Percentiles rank a stretch among this genome's conserved stretches.
These are phyloP conservation scores for Phalacrocorax pelagicus DNA, from an alignment of 2,113 vertebrate genomes.

Conservation along the genomic window DNA sequence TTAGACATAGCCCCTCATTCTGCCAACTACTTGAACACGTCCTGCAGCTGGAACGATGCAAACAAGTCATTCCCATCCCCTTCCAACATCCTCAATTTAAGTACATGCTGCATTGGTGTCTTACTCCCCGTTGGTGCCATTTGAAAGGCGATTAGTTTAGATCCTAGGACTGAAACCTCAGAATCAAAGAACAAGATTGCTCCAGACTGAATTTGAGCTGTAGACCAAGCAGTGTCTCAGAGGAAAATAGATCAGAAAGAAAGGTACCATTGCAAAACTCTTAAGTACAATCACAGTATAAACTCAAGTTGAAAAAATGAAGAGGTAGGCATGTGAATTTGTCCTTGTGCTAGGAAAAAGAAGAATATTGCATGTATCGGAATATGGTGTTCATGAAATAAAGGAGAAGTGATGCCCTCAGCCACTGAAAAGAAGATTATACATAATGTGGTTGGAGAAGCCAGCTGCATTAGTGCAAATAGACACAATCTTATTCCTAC, in stretches of 20 bases:
- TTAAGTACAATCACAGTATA: too few species aligned
- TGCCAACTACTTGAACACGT: accelerated
- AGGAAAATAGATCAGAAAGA: background rate
- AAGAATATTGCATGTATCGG: background rate
- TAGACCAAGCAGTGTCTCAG: background rate
- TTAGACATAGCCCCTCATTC: background rate
- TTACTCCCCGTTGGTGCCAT: background rate
- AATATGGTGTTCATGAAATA: background rate
- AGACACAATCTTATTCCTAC: background rate
- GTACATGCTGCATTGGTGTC: accelerated
- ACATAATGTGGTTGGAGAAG: background rate
- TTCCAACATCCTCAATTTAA: background rate
- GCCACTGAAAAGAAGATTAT: background rate
- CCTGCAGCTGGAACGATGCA: background rate
- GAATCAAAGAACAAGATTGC: background rate
- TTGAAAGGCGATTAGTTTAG: background rate
- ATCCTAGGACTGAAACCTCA: background rate
- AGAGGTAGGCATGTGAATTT: accelerated
- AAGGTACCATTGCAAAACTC: background rate
- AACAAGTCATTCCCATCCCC: background rate
- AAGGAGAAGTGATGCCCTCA: slow-evolving; percentile 12
- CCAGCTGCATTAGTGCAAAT: slow-evolving; percentile 4
- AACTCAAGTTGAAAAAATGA: background rate
- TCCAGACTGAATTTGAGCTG: background rate
- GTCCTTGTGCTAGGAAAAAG: background rate